Conservation (phyloP, 2,797 vertebrate species). For the Parambassis ranga region DNA sequence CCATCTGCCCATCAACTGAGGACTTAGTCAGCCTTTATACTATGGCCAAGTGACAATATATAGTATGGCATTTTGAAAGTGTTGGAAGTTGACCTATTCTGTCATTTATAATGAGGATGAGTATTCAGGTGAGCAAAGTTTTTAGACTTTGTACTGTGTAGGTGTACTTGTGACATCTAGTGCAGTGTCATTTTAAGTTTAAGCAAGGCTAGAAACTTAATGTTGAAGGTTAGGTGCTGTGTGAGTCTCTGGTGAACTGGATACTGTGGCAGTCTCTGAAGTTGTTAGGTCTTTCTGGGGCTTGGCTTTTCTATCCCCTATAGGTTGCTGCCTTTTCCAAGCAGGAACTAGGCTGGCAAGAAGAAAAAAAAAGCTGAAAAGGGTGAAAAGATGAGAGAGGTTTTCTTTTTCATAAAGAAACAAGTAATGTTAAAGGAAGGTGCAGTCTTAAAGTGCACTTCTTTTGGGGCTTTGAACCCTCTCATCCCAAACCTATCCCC, state of each 20-base stretch:
- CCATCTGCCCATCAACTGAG: too few species aligned
- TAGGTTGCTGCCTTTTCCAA: constrained; percentile 71
- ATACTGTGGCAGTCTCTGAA: constrained; percentile 70
- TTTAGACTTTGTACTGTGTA: constrained; percentile 12
- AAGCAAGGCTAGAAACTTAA: constrained; percentile 64
- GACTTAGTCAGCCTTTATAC: too few species aligned
- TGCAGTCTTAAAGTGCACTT: constrained; percentile 65
- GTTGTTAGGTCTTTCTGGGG: constrained; percentile 68
- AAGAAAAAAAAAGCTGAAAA: constrained; percentile 62
- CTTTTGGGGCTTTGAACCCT: constrained; percentile 67
- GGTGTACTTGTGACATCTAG: constrained; percentile 10
- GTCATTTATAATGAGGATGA: too few species aligned
- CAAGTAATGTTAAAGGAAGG: constrained; percentile 66
- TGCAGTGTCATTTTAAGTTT: constrained; percentile 47
- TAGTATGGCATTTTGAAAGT: too few species aligned
- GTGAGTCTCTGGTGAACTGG: constrained; percentile 68
- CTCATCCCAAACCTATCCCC: constrained; percentile 59
- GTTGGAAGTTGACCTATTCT: too few species aligned
- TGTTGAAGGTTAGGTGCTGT: constrained; percentile 61
- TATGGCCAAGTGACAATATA: too few species aligned
- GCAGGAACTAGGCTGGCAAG: constrained; percentile 63
- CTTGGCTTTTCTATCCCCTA: constrained; percentile 74
- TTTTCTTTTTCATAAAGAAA: constrained; percentile 45
- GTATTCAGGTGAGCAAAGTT: not conserved
- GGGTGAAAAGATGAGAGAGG: constrained; percentile 58